phyloP scores from a whole-genome alignment of 2,888 invertebrate genomes.

The Tiliacea aurago region DNA sequence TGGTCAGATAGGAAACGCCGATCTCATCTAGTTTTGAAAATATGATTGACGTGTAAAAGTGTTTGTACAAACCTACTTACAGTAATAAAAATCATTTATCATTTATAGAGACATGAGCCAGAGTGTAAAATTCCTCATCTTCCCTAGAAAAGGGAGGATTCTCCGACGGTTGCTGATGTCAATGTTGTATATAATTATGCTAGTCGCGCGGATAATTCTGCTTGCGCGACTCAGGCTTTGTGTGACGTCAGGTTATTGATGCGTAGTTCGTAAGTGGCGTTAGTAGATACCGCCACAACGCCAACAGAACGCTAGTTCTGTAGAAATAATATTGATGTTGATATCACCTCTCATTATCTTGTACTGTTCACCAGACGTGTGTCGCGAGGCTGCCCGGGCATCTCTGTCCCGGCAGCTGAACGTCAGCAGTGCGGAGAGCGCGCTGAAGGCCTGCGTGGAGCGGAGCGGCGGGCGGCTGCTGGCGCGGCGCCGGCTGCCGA shows the following conservation, averaged over 20 bases:
- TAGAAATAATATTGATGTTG: not conserved
- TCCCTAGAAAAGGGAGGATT: too few relatives aligned
- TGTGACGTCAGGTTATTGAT: not conserved
- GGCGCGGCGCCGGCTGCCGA: slow-evolving; percentile 92
- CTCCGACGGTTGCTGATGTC: too few relatives aligned
- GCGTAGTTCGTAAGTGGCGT: not conserved
- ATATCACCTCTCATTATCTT: not conserved
- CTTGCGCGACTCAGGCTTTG: not conserved
- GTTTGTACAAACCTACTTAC: too few relatives aligned
- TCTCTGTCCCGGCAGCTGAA: slow-evolving; percentile 85
- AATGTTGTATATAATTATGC: not conserved
- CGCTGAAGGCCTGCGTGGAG: slow-evolving; percentile 91
- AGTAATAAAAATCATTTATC: too few relatives aligned
- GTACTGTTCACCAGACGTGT: slow-evolving; percentile 86
- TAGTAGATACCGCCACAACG: not conserved
- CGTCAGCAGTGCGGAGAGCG: slow-evolving; percentile 93
- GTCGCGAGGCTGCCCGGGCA: slow-evolving; percentile 89
- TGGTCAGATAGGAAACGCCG: too few relatives aligned
- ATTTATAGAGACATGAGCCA: not conserved
- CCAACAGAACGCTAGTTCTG: not conserved
- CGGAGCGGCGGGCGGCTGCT: slow-evolving; percentile 91
- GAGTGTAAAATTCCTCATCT: not conserved
- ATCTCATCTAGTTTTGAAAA: too few relatives aligned
- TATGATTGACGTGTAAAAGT: too few relatives aligned
- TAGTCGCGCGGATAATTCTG: not conserved